Base-by-base conservation (phyloP, 2,888 invertebrate species). In the Andrena flavipes region DNA sequence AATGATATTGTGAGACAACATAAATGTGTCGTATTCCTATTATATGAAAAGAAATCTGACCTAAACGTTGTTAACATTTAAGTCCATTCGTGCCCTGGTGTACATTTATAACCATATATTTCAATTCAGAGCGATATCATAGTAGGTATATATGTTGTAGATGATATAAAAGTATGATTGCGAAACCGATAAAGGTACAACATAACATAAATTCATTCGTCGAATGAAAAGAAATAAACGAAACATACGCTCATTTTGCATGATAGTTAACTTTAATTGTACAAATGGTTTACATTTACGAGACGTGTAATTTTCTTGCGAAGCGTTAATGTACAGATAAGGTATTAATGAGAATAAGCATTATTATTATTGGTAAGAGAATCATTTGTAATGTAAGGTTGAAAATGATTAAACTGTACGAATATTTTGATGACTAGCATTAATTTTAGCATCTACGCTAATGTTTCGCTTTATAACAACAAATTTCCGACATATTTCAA, bases 251-350 rank as follows among this genome's bases (percentile, higher is more conserved):
- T 73, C 80, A 84, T 76, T 84, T 84, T 76, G 84, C 67, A 82
- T 65, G 59, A 79, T 75, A 76, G 73, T 63, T 86, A 78, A 74
- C 68, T 77, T 62, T 80, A 60, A 76, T 59, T 88, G 88, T 88
- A 88, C 86, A 88, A 82, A 88, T 86, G 80, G 70, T 80, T 85
- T 86, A 84, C 75, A 35, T 76, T 64, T 71, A 84, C 71, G 59
- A 69, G 69, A 75, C 73, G 42, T 77, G 76, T 84, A 76, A 70
- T 64, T 84, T 84, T 76, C 56, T 77, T 65, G 71, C 71, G 77
- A 80, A 84, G 76, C 76, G 86, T 86, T 85, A 85, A 80, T 88
- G 88, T 88, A 88, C 85, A 88, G 83, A 82, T 65, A 60, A 80
- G 70, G 54, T 80, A 62, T 63, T 84, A 76, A 65, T 56, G 63